Conservation (phyloP, 2,888 invertebrate species). For the Phrixothrix hirtus region DNA sequence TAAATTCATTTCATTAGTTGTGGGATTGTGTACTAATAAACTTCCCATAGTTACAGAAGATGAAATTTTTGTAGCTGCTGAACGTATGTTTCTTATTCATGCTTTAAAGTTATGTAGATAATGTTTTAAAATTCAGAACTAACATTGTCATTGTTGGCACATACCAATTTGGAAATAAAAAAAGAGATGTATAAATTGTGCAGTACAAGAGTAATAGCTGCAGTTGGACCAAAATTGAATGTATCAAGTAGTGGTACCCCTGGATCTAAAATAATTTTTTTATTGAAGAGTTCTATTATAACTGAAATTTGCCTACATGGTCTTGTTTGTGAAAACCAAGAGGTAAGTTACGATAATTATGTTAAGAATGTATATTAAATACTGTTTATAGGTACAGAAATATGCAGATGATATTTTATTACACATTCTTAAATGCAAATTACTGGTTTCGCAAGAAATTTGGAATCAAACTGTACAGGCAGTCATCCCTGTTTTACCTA, state of each 20-base stretch:
- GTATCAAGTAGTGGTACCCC: conserved; percentile 42
- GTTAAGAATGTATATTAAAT: not conserved
- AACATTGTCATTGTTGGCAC: conserved; percentile 53
- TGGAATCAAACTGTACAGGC: conserved; percentile 67
- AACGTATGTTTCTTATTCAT: no score
- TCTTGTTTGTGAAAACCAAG: conserved; percentile 55
- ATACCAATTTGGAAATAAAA: conserved; percentile 60
- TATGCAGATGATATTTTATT: conserved; percentile 65
- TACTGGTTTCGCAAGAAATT: conserved; percentile 63
- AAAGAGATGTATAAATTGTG: conserved; percentile 61
- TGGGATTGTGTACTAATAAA: conserved; percentile 47
- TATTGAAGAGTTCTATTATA: conserved; percentile 63
- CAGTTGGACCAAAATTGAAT: conserved; percentile 60
- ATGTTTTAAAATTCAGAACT: conserved; percentile 46
- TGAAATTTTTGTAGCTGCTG: conserved; percentile 10
- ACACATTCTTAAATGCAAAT: conserved; percentile 66
- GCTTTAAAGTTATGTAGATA: no score
- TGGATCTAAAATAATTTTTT: conserved; percentile 60
- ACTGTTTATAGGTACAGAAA: conserved; percentile 59
- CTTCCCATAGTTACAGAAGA: conserved; percentile 33
- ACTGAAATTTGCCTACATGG: conserved; percentile 70
- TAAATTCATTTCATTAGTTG: conserved; percentile 54
- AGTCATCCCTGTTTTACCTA: conserved; percentile 63
- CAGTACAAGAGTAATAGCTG: conserved; percentile 59
- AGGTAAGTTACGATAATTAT: conserved; percentile 48